Evolutionary conservation across 2,888 invertebrate genomes (phyloP), one percentile per base, ranked within the genome.

Genomic region (Epinotia demarniana): DNA sequence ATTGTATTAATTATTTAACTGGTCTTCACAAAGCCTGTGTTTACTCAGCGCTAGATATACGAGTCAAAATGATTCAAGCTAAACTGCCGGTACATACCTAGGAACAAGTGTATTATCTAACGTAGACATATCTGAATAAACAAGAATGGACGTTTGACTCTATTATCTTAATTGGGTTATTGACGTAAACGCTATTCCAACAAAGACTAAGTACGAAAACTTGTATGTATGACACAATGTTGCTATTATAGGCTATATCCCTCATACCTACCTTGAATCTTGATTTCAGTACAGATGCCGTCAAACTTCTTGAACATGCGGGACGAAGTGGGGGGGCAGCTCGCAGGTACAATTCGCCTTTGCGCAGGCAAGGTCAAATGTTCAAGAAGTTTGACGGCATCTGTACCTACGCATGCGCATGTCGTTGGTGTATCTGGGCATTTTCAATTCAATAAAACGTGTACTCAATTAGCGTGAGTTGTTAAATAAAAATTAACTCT

Each of bases 131-230:
- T 66, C 49, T 66, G 11, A 66, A 64, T 75, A 71, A 73, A 76
- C 70, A 79, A 77, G 79, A 84, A 81, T 85, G 85, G 85, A 85
- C 88, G 85, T 88, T 88, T 88, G 89, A 89, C 86, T 85, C 81
- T 83, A 84, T 90, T 91, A 91, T 91, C 91, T 76, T 79, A 81
- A 79, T 79, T 82, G 87, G 87, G 88, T 85, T 88, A 88, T 87
- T 90, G 90, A 91, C 90, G 85, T 87, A 61, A 53, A 39, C 57
- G 18, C 27, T 66, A 43, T 43, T 46, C 43, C 13, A 43, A 63
- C 19, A 46, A 39, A 39, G 39, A 58, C 67, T 43, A 39, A n/a
- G n/a, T n/a, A 27, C 63, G 0, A 55, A 57, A 39, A 57, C n/a
- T 27, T 62, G 46, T 8, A 49, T 33, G 33, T 6, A 49, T 16